Base-by-base conservation (phyloP, 2,888 invertebrate species). In the Tinea trinotella region DNA sequence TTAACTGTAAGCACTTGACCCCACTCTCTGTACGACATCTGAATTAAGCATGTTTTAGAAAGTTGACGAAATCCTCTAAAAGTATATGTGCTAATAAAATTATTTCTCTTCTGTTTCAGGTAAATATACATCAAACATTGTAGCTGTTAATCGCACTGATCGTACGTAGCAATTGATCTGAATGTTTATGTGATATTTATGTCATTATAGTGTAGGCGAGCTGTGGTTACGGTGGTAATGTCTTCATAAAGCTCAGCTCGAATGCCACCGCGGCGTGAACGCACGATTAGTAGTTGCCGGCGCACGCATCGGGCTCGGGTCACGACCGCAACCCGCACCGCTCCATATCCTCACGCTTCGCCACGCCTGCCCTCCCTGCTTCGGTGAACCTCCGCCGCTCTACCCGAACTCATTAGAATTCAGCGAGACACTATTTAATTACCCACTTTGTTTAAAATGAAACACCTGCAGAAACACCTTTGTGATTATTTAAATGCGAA, bases 21-120 rank as follows among this genome's bases (percentile, higher is more conserved):
- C 67, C 62, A 65, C 61, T 65, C 61, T 62, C 58, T 54, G 68
- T 65, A 74, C 76, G 69, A 64, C 64, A 61, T 60, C 62, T 63
- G 73, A 76, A 76, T 80, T 67, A 63, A 67, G 58, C 64, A 65
- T 60, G 61, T 66, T 64, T 62, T 65, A 63, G 65, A 68, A 66
- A 64, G 64, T 60, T 58, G 30, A 17, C 24, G 55, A 55, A 50
- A 56, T 62, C 20, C 17, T 24, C 12, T 52, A 46, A 46, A 46
- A 17, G 19, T 19, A 46, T 18, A 46, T n/a, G 19, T 44, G 18
- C 20, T 52, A 15, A 52, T 34, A 19, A 30, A n/a, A 18, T 10
- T 34, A 2, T 22, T 19, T 46, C 61, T 53, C 53, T 60, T 62
- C 68, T 68, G 64, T 72, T 71, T 55, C 68, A 70, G 70, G 70